These are phyloP conservation scores for Muschampia plurimacula DNA, from an alignment of 2,888 invertebrate species.

Conservation along the genomic window DNA sequence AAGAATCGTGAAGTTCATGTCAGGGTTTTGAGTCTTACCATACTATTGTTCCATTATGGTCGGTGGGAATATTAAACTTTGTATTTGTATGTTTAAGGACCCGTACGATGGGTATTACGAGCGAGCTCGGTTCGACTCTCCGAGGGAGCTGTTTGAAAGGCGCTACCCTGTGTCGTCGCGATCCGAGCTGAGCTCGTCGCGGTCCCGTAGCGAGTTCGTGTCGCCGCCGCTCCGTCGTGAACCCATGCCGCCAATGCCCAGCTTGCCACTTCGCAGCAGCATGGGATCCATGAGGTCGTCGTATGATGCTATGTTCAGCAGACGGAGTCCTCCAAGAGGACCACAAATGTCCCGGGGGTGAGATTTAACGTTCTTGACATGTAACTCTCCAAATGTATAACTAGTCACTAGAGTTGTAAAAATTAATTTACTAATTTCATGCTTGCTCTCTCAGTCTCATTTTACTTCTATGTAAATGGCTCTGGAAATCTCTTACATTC, in stretches of 20 bases:
- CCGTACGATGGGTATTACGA: constrained; percentile 94
- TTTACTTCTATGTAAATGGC: too few relatives aligned
- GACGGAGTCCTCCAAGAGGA: constrained; percentile 90
- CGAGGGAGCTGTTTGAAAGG: constrained; percentile 92
- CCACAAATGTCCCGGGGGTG: constrained; percentile 84
- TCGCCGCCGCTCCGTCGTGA: constrained; percentile 92
- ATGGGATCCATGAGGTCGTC: constrained; percentile 90
- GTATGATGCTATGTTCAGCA: constrained; percentile 93
- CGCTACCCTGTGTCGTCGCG: constrained; percentile 88
- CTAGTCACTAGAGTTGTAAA: not conserved
- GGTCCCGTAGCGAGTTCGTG: constrained; percentile 88
- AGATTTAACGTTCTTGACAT: constrained; percentile 49
- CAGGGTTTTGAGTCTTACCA: constrained; percentile 19
- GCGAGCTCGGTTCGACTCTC: constrained; percentile 90
- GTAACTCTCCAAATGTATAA: constrained; percentile 30
- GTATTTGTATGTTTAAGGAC: constrained; percentile 70
- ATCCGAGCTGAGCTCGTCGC: constrained; percentile 82
- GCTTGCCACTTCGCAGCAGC: constrained; percentile 87
- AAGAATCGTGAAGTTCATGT: constrained; percentile 17
- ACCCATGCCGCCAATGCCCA: constrained; percentile 92
- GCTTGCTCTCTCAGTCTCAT: too few relatives aligned
- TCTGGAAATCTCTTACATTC: too few relatives aligned
- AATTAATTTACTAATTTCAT: too few relatives aligned
- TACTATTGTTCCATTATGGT: not conserved
- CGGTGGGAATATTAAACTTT: not conserved